A percentile compares a stretch with the other conserved stretches of the same genome.
Evolutionary conservation across 2,113 vertebrate genomes (phyloP).

Genomic region (Daboia siamensis): DNA sequence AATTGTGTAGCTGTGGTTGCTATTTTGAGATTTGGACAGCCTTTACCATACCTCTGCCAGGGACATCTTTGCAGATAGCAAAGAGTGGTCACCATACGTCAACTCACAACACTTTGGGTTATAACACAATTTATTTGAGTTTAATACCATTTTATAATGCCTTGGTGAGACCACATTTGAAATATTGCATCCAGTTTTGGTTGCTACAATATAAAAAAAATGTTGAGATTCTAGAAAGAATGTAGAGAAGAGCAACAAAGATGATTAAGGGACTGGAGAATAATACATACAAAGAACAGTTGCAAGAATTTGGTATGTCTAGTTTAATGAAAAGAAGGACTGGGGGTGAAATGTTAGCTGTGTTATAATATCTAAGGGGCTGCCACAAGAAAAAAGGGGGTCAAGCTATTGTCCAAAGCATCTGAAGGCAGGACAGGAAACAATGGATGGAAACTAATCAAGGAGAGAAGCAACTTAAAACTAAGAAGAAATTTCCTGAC

Average conservation of each 20-base stretch:
- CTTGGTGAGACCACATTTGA: not conserved
- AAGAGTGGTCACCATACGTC: no score
- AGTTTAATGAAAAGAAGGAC: not conserved
- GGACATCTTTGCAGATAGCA: not conserved
- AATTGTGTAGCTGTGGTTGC: not conserved
- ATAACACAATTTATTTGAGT: not conserved
- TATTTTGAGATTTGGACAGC: not conserved
- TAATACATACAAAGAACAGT: not conserved
- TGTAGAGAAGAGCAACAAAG: not conserved
- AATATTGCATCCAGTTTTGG: not conserved
- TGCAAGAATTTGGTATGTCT: not conserved
- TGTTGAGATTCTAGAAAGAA: not conserved
- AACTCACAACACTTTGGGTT: not conserved
- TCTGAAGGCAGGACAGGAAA: not conserved
- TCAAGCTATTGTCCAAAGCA: not conserved
- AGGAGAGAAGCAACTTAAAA: not conserved
- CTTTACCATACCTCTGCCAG: not conserved
- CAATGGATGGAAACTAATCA: not conserved
- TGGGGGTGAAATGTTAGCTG: not conserved
- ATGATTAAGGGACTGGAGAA: not conserved
- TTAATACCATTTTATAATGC: not conserved
- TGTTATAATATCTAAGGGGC: not conserved
- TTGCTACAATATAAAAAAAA: not conserved
- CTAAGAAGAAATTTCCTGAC: not conserved
- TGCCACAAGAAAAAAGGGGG: not conserved